These are phyloP conservation scores for Meiosimyza platycephala DNA, from an alignment of 2,888 invertebrate genomes.

Conservation along the genomic window DNA sequence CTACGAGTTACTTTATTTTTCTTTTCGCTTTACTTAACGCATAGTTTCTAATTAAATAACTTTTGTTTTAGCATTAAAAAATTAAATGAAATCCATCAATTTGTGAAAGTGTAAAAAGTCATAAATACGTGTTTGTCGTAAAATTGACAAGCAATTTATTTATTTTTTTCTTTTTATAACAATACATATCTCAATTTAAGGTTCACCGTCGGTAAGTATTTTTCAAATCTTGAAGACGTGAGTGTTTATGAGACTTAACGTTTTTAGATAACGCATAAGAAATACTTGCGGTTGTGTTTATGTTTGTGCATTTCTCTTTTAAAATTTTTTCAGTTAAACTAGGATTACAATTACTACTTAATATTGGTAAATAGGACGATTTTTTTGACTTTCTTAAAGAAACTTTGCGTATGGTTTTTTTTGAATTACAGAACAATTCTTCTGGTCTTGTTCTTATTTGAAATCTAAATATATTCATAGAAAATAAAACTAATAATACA, in stretches of 20 bases:
- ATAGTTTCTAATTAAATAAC: conserved; percentile 13
- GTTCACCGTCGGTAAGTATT: conserved; percentile 30
- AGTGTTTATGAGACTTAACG: background rate
- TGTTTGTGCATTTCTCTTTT: conserved; percentile 21
- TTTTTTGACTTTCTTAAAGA: conserved; percentile 28
- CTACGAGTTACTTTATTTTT: conserved; percentile 5
- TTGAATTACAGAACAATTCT: background rate
- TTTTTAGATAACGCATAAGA: background rate
- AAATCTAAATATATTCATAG: conserved; percentile 24
- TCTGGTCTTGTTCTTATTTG: conserved; percentile 12
- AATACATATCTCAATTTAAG: conserved; percentile 16
- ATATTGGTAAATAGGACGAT: conserved; percentile 30
- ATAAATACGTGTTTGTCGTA: conserved; percentile 21
- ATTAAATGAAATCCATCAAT: conserved; percentile 12
- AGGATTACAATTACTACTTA: conserved; percentile 28
- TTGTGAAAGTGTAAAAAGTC: conserved; percentile 22
- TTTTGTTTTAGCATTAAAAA: conserved; percentile 8
- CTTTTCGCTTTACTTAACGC: conserved; percentile 16
- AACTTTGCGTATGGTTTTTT: conserved; percentile 5
- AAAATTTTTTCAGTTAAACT: background rate
- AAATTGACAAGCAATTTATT: conserved; percentile 4
- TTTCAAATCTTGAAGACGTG: background rate
- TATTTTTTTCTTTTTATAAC: conserved; percentile 3
- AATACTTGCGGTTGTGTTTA: conserved; percentile 11
- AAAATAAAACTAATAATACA: conserved; percentile 20